Evolutionary conservation across 2,888 invertebrate genomes (phyloP), one percentile per base, ranked within the genome.

Genomic region (Osedax frankpressi): DNA sequence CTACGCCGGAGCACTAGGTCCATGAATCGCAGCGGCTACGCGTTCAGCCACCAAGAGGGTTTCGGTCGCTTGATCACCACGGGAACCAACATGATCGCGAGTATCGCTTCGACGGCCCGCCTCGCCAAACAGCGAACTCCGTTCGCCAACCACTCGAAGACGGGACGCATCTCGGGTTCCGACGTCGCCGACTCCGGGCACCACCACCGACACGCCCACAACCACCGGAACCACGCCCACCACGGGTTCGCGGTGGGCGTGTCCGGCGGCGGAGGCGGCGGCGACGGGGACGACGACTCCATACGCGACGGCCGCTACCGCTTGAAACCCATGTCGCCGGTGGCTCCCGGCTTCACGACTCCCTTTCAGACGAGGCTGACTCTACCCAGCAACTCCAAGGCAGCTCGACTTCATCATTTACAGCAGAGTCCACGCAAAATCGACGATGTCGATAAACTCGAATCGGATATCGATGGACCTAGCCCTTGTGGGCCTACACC

Each of bases 61-160:
- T 96, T 95, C 85, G 95, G 95, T 70, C 89, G 93, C 26, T 90
- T 98, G 79, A 98, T 98, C 84, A 97, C 95, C 14, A 93, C 93
- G 70, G 96, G 95, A 75, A 93, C 93, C 86, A 94, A 95, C 82
- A 94, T 95, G 94, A n/a, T 69, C 11, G 30, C 78, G 81, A 63
- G 29, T 14, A 71, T 71, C 24, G 59, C 59, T 19, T 30, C 30
- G 14, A 24, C 44, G 2, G 71, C 71, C 0, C 30, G 59, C 24
- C 6, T 25, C 65, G 24, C 24, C n/a, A 65, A 65, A n/a, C 14
- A 59, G 67, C 26, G 26, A 25, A 28, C 70, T 26, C 28, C 25
- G 25, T 14, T 28, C 19, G 70, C 70, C 14, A 28, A 28, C 70
- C 28, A 3, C 28, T 27, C 6, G 19, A 19, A 27, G n/a, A 26